phyloP scores from a whole-genome alignment of 2,797 vertebrate genomes.

The Phoxinus dragarum region DNA sequence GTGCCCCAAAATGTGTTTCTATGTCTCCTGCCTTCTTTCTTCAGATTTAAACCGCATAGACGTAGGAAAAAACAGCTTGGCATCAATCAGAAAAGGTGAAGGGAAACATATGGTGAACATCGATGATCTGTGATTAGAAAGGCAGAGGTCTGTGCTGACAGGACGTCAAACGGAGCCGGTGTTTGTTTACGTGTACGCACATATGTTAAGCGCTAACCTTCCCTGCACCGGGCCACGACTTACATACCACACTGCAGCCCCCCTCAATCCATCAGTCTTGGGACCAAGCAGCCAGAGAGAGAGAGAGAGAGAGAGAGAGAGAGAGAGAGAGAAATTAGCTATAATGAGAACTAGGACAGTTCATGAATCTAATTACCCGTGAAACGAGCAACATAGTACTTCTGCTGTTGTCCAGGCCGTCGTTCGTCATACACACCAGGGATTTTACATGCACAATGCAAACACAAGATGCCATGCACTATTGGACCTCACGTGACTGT shows the following conservation, averaged over 20 bases:
- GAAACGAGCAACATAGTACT: constrained; percentile 78
- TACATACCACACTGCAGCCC: constrained; percentile 35
- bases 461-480: constrained; percentile 61
- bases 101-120: constrained; percentile 7
- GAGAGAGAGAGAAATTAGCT: constrained; percentile 40
- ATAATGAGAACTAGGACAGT: constrained; percentile 83
- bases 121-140: constrained; percentile 30
- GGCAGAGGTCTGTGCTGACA: constrained; percentile 15
- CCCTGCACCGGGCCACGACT: constrained; percentile 4
- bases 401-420: constrained; percentile 72
- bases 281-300: constrained; percentile 51
- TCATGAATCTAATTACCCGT: constrained; percentile 84
- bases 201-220: constrained; percentile 57
- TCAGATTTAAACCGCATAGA: not conserved
- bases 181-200: constrained; percentile 53
- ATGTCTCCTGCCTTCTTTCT: not conserved
- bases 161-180: constrained; percentile 29
- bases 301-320: constrained; percentile 46
- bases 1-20: constrained; percentile 29
- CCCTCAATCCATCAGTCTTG: constrained; percentile 33
- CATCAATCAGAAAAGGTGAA: constrained; percentile 24
- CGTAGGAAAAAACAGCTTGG: not conserved
- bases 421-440: constrained; percentile 75
- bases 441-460: constrained; percentile 71
- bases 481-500: constrained; percentile 1